Evolutionary conservation across 2,888 invertebrate species (phyloP).

Genomic region (Rhagium mordax): DNA sequence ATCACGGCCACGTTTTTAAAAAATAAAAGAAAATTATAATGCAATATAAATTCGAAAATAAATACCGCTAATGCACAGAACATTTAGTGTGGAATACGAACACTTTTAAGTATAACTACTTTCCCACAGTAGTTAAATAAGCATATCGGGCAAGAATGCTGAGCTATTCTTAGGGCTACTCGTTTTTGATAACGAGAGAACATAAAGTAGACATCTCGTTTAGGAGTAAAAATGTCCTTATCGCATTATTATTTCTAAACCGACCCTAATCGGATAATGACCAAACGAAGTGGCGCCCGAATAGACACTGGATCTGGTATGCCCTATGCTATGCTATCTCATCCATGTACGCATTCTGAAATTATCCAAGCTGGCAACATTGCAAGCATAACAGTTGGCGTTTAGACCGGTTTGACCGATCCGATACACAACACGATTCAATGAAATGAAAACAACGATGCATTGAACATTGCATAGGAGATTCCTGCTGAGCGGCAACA

Average conservation of each 20-base stretch:
- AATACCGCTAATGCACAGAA: no score
- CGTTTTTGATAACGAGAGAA: constrained; percentile 13
- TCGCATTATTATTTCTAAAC: constrained; percentile 10
- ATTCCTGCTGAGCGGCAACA: constrained; percentile 40
- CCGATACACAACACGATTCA: constrained; percentile 45
- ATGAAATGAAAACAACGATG: constrained; percentile 47
- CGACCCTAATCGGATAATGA: constrained; percentile 16
- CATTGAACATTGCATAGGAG: constrained; percentile 41
- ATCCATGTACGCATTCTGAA: constrained; percentile 37
- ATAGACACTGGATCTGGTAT: constrained; percentile 5
- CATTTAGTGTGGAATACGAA: not conserved
- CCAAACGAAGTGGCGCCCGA: constrained; percentile 23
- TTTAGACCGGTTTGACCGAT: constrained; percentile 54
- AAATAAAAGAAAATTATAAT: no score
- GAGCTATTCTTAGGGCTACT: constrained; percentile 16
- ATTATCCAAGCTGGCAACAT: constrained; percentile 39
- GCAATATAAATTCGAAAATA: no score
- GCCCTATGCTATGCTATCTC: constrained; percentile 37
- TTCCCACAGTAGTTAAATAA: not conserved
- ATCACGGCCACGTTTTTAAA: no score
- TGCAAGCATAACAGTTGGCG: constrained; percentile 50
- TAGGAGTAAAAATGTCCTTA: constrained; percentile 15
- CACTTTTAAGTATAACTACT: not conserved
- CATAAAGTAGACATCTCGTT: constrained; percentile 16
- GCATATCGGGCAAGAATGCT: constrained; percentile 13